Conservation (phyloP, 2,888 invertebrate genomes). For the Acholoe squamosa region DNA sequence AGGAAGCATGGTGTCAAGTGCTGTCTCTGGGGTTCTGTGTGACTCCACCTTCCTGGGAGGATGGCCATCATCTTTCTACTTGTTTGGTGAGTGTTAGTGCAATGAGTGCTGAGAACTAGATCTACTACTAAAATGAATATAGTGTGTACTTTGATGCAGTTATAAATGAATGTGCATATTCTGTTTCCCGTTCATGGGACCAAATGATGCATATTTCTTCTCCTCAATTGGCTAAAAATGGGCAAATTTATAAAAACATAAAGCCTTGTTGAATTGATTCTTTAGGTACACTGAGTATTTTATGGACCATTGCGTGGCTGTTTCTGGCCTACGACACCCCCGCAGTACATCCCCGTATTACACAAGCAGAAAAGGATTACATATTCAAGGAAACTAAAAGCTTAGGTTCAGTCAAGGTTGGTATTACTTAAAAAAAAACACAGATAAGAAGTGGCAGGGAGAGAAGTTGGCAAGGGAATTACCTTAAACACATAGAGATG, state of each 20-base stretch:
- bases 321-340: conserved; percentile 77
- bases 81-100: conserved; percentile 63
- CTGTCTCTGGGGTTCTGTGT: conserved; percentile 57
- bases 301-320: conserved; percentile 80
- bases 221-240: no score
- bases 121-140: no score
- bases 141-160: no score
- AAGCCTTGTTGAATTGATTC: not conserved
- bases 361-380: conserved; percentile 78
- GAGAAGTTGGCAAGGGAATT: no score
- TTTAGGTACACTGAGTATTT: conserved; percentile 71
- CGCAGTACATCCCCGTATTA: conserved; percentile 78
- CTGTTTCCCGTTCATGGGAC: no score
- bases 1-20: not conserved
- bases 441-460: no score
- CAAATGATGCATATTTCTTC: no score
- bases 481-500: no score
- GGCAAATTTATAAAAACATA: no score
- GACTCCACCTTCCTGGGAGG: conserved; percentile 50
- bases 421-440: no score
- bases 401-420: conserved; percentile 8
- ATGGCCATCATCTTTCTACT: conserved; percentile 64
- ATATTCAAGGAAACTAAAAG: conserved; percentile 77
- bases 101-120: no score
- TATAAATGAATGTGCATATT: no score